Percentiles rank a stretch among this genome's conserved stretches.
Conservation (phyloP, 2,888 invertebrate species). For the Buathra laborator region DNA sequence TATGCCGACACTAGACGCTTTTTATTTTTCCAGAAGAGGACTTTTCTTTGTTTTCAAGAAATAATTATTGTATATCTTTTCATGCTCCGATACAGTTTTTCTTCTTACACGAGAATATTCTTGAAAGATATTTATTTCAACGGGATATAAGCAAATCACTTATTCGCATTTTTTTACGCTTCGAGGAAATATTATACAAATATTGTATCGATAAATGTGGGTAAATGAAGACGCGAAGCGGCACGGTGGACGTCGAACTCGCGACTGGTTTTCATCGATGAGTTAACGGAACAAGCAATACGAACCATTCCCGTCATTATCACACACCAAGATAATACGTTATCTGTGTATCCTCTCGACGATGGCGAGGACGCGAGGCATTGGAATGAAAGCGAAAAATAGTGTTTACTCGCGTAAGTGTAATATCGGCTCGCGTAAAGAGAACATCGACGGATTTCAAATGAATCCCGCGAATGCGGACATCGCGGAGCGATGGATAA, state of each 20-base stretch:
- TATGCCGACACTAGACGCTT: too few species aligned
- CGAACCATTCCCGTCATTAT: constrained; percentile 41
- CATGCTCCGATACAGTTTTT: too few species aligned
- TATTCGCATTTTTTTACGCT: background rate
- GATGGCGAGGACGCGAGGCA: constrained; percentile 7
- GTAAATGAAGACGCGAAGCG: background rate
- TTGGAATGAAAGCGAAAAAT: constrained; percentile 14
- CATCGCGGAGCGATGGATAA: constrained; percentile 34
- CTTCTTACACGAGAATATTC: too few species aligned
- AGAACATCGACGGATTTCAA: constrained; percentile 27
- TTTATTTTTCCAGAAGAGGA: too few species aligned
- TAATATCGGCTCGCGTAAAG: constrained; percentile 42
- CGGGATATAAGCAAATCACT: too few species aligned
- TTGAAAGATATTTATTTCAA: too few species aligned
- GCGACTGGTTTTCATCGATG: constrained; percentile 22
- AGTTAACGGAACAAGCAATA: constrained; percentile 29
- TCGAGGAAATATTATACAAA: constrained; percentile 24
- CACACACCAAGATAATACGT: constrained; percentile 49
- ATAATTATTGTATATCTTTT: too few species aligned
- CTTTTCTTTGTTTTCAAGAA: too few species aligned
- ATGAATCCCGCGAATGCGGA: constrained; percentile 51
- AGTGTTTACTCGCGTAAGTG: constrained; percentile 53
- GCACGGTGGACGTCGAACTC: constrained; percentile 4
- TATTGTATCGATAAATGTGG: background rate
- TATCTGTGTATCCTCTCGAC: constrained; percentile 31